phyloP scores from a whole-genome alignment of 2,797 vertebrate species.

The Apogon talboti region DNA sequence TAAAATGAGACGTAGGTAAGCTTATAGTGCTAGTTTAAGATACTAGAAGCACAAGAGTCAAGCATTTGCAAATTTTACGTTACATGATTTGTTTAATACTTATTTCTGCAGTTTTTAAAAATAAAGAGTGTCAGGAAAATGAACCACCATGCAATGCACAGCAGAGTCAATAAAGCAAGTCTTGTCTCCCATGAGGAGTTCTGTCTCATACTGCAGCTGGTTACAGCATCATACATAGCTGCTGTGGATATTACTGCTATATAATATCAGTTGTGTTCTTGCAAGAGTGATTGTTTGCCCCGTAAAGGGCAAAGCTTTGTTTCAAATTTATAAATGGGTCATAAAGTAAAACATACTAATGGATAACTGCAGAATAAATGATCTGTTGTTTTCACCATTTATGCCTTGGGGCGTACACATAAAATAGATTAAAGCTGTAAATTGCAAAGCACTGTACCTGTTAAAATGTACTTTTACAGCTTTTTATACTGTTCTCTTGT shows the following conservation, averaged over 20 bases:
- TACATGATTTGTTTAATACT: neutral
- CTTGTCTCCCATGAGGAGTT: conserved; percentile 14
- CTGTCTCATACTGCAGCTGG: conserved; percentile 16
- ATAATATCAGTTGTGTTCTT: conserved; percentile 28
- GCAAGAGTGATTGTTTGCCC: conserved; percentile 19
- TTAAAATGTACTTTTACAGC: neutral
- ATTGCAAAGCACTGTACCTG: neutral
- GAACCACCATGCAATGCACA: conserved; percentile 17
- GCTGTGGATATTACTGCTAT: conserved; percentile 7
- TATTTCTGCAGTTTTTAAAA: conserved; percentile 25
- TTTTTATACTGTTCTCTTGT: neutral
- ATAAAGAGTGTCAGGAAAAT: conserved; percentile 32
- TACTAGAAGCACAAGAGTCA: conserved; percentile 12
- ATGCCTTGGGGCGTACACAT: neutral
- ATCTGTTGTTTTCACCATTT: conserved; percentile 11
- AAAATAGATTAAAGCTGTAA: conserved; percentile 11
- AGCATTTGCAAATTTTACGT: conserved; percentile 1
- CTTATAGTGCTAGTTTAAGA: neutral
- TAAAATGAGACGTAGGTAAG: conserved; percentile 6
- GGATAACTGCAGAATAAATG: neutral
- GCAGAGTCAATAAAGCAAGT: conserved; percentile 21
- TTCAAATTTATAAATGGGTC: conserved; percentile 2
- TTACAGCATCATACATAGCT: neutral
- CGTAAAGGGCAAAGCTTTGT: conserved; percentile 15
- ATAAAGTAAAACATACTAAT: neutral